Percentiles rank a stretch among this genome's conserved stretches.
These are phyloP conservation scores for Herpetotheres cachinnans DNA, from an alignment of 2,113 vertebrate genomes.

Conservation along the genomic window DNA sequence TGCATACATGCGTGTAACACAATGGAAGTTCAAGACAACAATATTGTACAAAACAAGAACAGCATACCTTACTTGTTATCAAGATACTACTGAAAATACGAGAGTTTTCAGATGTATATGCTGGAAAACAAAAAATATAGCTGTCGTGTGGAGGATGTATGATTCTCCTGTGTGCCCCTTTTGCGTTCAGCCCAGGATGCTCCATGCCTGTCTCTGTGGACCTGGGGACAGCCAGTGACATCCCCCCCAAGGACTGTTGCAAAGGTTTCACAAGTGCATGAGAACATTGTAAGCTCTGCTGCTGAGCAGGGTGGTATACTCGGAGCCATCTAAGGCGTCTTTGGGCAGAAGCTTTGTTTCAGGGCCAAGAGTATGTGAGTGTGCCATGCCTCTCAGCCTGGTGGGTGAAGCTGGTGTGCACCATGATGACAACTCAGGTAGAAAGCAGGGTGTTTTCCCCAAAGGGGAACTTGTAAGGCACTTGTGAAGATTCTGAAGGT, in stretches of 20 bases:
- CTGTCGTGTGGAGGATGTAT: neutral
- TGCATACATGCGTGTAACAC: neutral
- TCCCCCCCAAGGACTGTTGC: neutral
- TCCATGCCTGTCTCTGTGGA: neutral
- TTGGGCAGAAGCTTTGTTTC: neutral
- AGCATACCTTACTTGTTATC: fast-evolving
- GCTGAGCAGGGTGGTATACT: neutral
- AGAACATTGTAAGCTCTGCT: neutral
- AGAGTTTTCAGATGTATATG: neutral
- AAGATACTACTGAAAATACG: neutral
- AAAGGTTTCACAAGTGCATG: neutral
- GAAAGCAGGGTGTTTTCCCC: neutral
- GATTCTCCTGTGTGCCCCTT: neutral
- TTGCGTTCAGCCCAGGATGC: neutral
- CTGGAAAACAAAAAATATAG: neutral
- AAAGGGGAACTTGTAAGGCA: neutral
- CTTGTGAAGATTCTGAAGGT: neutral
- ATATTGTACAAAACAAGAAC: neutral
- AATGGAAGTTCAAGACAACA: neutral
- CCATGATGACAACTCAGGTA: fast-evolving
- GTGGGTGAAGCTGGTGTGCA: neutral
- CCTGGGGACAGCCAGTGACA: neutral
- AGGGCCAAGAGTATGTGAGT: neutral
- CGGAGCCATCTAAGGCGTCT: neutral
- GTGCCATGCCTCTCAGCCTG: neutral